phyloP scores from a whole-genome alignment of 2,888 invertebrate species.

The Pristionchus maxplancki region DNA sequence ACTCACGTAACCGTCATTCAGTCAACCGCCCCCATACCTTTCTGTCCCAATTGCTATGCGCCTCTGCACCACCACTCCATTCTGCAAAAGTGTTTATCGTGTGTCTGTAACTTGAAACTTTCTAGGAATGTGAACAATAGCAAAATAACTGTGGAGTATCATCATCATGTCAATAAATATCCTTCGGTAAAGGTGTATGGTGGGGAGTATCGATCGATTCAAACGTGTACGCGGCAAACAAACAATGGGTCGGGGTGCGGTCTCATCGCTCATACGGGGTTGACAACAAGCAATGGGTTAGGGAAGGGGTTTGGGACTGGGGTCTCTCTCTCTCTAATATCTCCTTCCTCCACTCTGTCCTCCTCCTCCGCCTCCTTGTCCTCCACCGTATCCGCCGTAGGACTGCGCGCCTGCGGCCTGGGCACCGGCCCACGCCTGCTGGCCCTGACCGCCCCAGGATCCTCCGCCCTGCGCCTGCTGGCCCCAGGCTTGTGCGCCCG shows the following conservation, averaged over 20 bases:
- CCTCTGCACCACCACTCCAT: neutral
- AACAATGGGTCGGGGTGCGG: neutral
- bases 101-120: neutral
- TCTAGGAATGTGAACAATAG: neutral
- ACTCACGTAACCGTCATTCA: neutral
- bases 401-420: slow-evolving; percentile 3
- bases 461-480: neutral
- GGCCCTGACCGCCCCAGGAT: slow-evolving; percentile 22
- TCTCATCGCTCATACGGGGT: neutral
- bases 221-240: neutral
- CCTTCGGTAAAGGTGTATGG: neutral
- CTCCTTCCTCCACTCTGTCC: slow-evolving; percentile 12
- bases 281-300: neutral
- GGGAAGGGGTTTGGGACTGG: neutral
- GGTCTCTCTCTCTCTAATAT: neutral
- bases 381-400: slow-evolving; percentile 46
- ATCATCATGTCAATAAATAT: slow-evolving; percentile 4
- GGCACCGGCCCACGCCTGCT: slow-evolving; percentile 41
- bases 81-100: slow-evolving; percentile 5
- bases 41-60: neutral
- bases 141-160: slow-evolving; percentile 6
- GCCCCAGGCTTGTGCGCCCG: neutral
- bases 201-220: neutral
- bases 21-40: neutral
- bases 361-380: slow-evolving; percentile 18